Evolutionary conservation across 2,113 vertebrate genomes (phyloP).

Genomic region (Ancistrus triradiatus): DNA sequence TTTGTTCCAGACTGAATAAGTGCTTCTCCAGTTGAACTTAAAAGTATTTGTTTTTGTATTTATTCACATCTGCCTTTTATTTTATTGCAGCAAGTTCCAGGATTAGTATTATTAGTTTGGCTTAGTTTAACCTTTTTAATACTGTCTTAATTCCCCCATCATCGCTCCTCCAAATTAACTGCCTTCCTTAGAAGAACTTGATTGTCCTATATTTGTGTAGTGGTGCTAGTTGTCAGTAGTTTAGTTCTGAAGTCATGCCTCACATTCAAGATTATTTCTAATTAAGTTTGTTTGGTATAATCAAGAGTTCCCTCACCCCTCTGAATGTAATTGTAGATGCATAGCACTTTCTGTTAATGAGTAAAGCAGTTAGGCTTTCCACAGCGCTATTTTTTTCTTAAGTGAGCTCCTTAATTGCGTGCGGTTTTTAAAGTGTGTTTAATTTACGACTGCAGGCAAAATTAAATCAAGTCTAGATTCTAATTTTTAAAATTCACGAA

Average conservation of each 20-base stretch:
- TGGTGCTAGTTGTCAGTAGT: too few species aligned
- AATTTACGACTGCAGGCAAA: neutral
- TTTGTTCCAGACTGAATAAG: too few species aligned
- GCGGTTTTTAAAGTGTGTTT: neutral
- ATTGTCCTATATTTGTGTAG: too few species aligned
- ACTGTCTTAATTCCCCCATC: too few species aligned
- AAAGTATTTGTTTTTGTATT: too few species aligned
- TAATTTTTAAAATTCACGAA: neutral
- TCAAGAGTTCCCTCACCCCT: neutral
- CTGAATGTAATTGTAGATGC: neutral
- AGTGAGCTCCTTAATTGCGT: neutral
- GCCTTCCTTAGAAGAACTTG: too few species aligned
- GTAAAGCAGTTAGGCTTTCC: neutral
- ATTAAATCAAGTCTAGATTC: neutral
- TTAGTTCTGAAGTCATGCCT: neutral
- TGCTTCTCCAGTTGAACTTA: too few species aligned
- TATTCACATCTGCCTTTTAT: too few species aligned
- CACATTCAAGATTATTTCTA: neutral
- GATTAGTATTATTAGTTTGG: too few species aligned
- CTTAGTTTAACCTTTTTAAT: too few species aligned
- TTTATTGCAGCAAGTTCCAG: too few species aligned
- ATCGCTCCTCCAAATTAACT: too few species aligned
- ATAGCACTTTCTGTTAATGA: slow-evolving; percentile 11
- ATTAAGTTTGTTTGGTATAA: slow-evolving; percentile 9
- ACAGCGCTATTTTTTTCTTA: neutral